Evolutionary conservation across 2,113 vertebrate species (phyloP).

Genomic region (Phalacrocorax brasilianus): DNA sequence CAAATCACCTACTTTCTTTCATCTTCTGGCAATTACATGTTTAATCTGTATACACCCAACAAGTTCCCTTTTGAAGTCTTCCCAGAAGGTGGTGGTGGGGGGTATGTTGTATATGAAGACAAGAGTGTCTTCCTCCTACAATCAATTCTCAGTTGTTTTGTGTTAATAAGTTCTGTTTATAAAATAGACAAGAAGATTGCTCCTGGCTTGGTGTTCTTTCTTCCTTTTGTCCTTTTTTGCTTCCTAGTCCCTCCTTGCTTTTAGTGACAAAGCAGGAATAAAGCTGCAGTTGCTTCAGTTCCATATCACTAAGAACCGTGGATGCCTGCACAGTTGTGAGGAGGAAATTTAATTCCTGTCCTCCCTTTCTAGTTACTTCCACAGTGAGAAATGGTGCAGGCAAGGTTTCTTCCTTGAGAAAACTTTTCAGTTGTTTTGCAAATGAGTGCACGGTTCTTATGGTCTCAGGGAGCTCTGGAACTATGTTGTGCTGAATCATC

Average conservation of each 20-base stretch:
- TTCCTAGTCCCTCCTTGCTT: neutral
- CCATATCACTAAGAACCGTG: neutral
- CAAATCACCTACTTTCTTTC: neutral
- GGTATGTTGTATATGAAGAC: neutral
- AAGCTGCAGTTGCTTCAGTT: neutral
- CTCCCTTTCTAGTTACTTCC: neutral
- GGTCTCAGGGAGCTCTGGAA: neutral
- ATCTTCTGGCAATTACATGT: neutral
- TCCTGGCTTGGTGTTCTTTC: neutral
- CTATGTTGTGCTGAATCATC: neutral
- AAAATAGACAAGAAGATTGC: neutral
- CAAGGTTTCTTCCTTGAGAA: neutral
- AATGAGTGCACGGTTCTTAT: neutral
- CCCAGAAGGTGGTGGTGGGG: neutral
- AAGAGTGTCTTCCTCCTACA: neutral
- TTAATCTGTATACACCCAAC: neutral
- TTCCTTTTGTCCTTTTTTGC: neutral
- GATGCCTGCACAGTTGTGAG: neutral
- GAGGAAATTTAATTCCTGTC: neutral
- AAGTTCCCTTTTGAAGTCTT: neutral
- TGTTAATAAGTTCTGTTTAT: neutral
- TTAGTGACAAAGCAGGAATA: neutral
- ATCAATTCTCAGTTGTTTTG: neutral
- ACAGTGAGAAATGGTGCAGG: neutral
- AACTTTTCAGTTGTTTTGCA: neutral